These are phyloP conservation scores for Tichodroma muraria DNA, from an alignment of 2,113 vertebrate genomes.

Conservation along the genomic window DNA sequence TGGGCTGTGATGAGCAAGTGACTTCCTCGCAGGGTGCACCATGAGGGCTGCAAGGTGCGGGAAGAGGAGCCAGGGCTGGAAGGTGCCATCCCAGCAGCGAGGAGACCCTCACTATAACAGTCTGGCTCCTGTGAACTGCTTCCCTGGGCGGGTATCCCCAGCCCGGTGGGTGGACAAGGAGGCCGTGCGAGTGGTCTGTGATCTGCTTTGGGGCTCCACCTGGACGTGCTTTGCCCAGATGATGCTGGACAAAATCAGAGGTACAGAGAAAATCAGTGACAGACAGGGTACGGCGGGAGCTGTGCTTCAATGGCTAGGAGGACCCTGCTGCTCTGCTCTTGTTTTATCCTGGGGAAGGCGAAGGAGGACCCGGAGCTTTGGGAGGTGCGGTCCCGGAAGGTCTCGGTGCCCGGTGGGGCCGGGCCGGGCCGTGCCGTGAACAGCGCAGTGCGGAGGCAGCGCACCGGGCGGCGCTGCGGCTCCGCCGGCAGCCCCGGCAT, in stretches of 20 bases:
- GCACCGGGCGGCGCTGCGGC: constrained; percentile 7
- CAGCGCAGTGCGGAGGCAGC: not conserved
- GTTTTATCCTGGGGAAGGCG: no score
- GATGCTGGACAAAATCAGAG: not conserved
- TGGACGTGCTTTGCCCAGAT: not conserved
- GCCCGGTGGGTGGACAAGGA: no score
- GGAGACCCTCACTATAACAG: not conserved
- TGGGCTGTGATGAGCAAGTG: fast-evolving
- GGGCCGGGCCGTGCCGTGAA: not conserved
- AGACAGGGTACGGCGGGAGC: not conserved
- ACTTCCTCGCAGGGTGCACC: not conserved
- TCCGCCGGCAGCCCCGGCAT: not conserved
- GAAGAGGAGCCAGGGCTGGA: not conserved
- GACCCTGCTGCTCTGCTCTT: not conserved
- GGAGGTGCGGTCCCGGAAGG: fast-evolving
- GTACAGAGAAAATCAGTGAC: not conserved
- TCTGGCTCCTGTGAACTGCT: not conserved
- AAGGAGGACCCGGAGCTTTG: no score
- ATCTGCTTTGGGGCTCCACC: not conserved
- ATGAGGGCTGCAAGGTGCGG: not conserved
- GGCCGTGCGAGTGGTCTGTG: fast-evolving
- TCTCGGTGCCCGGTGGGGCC: not conserved
- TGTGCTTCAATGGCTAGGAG: fast-evolving
- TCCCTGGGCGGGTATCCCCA: not conserved
- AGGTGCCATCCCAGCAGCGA: not conserved